Percentiles rank a stretch among this genome's conserved stretches.
Evolutionary conservation across 2,113 vertebrate species (phyloP).

Genomic region (Penelope pileata): DNA sequence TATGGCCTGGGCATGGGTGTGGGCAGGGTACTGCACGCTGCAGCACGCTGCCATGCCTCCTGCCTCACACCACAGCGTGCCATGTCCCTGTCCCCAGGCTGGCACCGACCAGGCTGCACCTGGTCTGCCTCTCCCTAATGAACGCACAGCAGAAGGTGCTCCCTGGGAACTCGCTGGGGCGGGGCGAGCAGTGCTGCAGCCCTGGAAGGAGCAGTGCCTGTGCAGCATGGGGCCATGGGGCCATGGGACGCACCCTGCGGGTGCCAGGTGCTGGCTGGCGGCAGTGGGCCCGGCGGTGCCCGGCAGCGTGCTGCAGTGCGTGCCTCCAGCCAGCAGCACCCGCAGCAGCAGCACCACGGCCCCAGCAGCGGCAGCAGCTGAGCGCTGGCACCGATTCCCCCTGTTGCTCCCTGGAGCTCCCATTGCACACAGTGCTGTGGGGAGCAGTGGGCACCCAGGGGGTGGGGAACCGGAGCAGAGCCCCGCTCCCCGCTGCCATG

Average conservation of each 20-base stretch:
- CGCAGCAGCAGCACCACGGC: neutral
- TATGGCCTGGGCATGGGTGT: neutral
- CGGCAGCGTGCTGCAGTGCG: neutral
- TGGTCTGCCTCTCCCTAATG: accelerated
- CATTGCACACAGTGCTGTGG: neutral
- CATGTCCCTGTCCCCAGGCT: too few species aligned
- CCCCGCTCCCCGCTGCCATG: neutral
- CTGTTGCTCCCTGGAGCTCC: neutral
- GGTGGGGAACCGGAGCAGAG: neutral
- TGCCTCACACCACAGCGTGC: neutral
- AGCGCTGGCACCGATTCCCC: neutral
- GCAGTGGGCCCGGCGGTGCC: neutral
- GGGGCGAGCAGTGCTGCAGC: accelerated
- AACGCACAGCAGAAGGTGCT: neutral
- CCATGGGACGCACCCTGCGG: too few species aligned
- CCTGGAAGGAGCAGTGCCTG: too few species aligned
- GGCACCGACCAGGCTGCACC: neutral
- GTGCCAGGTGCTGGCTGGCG: accelerated
- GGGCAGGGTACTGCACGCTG: neutral
- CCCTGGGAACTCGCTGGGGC: accelerated
- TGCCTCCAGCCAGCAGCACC: neutral
- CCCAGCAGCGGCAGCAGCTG: neutral
- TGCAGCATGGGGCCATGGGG: too few species aligned
- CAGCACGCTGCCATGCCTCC: neutral
- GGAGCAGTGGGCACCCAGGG: neutral